Percentiles rank a stretch among this genome's conserved stretches.
phyloP scores from a whole-genome alignment of 2,888 invertebrate species.

The Noctua fimbriata region DNA sequence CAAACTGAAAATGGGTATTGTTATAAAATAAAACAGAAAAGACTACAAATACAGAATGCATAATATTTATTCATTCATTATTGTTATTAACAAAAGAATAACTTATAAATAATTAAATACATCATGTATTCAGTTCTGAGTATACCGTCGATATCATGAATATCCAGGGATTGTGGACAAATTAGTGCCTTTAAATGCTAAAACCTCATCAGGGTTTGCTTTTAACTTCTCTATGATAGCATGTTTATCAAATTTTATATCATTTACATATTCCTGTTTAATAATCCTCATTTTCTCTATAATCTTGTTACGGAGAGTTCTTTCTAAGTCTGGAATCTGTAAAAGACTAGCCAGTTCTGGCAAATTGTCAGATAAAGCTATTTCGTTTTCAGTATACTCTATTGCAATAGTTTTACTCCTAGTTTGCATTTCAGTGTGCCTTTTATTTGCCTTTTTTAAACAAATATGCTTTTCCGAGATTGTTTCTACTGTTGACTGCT shows the following conservation, averaged over 20 bases:
- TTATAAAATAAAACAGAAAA: slow-evolving; percentile 8
- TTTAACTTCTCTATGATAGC: slow-evolving; percentile 79
- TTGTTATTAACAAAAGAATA: not conserved
- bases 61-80: slow-evolving; percentile 27
- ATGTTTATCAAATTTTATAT: slow-evolving; percentile 78
- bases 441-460: slow-evolving; percentile 67
- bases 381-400: slow-evolving; percentile 73
- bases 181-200: slow-evolving; percentile 84
- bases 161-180: slow-evolving; percentile 81
- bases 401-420: slow-evolving; percentile 70
- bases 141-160: slow-evolving; percentile 48
- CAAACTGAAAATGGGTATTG: not conserved
- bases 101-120: not conserved
- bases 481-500: slow-evolving; percentile 70
- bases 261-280: slow-evolving; percentile 75
- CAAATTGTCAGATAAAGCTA: slow-evolving; percentile 77
- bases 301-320: slow-evolving; percentile 75
- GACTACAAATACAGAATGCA: not conserved
- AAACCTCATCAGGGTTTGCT: slow-evolving; percentile 76
- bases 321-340: slow-evolving; percentile 72
- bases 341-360: slow-evolving; percentile 74
- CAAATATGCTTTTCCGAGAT: slow-evolving; percentile 78
- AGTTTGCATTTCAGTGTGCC: slow-evolving; percentile 16
- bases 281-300: slow-evolving; percentile 78
- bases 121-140: not conserved